These are phyloP conservation scores for Montipora cactus DNA, from an alignment of 64 coral and sea anemone species.

Conservation along the genomic window DNA sequence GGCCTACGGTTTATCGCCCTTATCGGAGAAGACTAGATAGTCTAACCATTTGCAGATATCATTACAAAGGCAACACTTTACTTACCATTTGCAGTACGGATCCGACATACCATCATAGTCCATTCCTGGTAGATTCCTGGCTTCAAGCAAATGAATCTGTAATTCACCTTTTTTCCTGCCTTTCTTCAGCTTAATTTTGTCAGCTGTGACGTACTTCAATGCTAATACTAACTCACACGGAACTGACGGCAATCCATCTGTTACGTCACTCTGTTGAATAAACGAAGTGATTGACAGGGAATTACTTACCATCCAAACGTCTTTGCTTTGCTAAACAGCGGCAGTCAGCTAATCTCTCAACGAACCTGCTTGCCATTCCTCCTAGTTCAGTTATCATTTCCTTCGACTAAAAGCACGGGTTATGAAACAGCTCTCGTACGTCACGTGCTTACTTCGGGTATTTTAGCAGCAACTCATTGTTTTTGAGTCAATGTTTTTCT, in stretches of 20 bases:
- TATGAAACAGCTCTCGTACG: no score
- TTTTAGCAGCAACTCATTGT: no score
- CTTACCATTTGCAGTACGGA: constrained; percentile 95
- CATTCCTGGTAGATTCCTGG: constrained; percentile 94
- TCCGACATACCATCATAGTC: constrained; percentile 96
- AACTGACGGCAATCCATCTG: constrained; percentile 15
- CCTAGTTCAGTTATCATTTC: no score
- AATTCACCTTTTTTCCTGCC: constrained; percentile 79
- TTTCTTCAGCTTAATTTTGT: constrained; percentile 81
- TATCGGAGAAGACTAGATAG: no score
- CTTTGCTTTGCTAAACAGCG: no score
- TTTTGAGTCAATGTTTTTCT: no score
- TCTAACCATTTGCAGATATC: no score
- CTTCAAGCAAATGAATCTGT: constrained; percentile 88
- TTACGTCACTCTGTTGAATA: constrained; percentile 8
- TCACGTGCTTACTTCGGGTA: no score
- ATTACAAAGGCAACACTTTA: not conserved
- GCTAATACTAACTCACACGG: constrained; percentile 83
- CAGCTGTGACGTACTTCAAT: constrained; percentile 91
- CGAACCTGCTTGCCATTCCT: no score
- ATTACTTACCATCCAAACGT: not conserved
- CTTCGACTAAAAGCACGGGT: no score
- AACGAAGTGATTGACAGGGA: not conserved
- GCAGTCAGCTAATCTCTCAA: no score
- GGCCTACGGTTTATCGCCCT: no score